A percentile compares a stretch with the other conserved stretches of the same genome.
phyloP scores from a whole-genome alignment of 2,113 vertebrate species.

The Caranx melampygus region DNA sequence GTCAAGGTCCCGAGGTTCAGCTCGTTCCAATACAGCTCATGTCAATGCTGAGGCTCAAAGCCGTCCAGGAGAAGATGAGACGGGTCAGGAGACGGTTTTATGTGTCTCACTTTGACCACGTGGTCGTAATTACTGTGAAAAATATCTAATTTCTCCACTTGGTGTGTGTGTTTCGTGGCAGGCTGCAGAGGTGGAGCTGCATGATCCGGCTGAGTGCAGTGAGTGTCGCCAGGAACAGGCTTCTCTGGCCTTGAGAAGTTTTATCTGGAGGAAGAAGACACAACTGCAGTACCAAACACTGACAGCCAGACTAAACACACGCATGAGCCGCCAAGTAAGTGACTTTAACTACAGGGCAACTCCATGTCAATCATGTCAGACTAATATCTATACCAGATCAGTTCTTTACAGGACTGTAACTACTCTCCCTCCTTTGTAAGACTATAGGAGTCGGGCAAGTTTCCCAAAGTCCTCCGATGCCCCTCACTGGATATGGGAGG shows the following conservation, averaged over 20 bases:
- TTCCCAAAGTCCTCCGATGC: slow-evolving; percentile 77
- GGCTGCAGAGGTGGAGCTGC: slow-evolving; percentile 74
- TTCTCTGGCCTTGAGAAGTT: slow-evolving; percentile 77
- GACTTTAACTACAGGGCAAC: background rate
- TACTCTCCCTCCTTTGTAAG: slow-evolving; percentile 55
- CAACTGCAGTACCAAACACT: slow-evolving; percentile 76
- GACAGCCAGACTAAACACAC: slow-evolving; percentile 78
- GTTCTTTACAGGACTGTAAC: background rate
- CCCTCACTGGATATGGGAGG: slow-evolving; percentile 77
- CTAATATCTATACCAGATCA: background rate
- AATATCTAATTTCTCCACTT: background rate
- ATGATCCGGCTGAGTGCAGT: slow-evolving; percentile 65
- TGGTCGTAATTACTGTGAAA: background rate
- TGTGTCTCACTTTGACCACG: background rate
- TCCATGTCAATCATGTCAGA: background rate
- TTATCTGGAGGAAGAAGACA: slow-evolving; percentile 81
- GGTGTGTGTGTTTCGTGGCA: slow-evolving; percentile 23
- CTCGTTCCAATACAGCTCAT: slow-evolving; percentile 71
- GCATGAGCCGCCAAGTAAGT: slow-evolving; percentile 68
- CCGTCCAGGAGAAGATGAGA: slow-evolving; percentile 63
- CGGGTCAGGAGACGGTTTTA: slow-evolving; percentile 64
- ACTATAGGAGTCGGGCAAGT: slow-evolving; percentile 68
- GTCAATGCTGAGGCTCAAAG: slow-evolving; percentile 70
- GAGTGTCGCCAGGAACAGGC: slow-evolving; percentile 73
- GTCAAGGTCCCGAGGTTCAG: slow-evolving; percentile 15